A percentile compares a stretch with the other conserved stretches of the same genome.
Conservation (phyloP, 2,888 invertebrate species). For the Agrenia bidenticulata region DNA sequence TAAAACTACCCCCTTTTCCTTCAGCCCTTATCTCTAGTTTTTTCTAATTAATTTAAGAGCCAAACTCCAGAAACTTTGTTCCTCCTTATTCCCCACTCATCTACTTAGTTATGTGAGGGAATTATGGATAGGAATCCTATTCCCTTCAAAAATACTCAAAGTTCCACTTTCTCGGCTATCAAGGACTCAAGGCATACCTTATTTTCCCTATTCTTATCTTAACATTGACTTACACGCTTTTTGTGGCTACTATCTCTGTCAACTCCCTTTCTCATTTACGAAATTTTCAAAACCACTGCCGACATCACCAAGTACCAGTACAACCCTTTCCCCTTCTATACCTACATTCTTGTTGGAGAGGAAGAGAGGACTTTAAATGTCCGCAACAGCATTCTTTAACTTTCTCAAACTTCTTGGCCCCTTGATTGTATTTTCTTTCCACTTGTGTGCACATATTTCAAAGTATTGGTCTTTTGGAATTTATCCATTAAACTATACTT, state of each 20-base stretch:
- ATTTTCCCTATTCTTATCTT: slow-evolving; percentile 17
- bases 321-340: too few species aligned
- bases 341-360: too few species aligned
- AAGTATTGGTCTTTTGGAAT: too few species aligned
- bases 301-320: too few species aligned
- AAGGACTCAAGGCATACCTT: slow-evolving; percentile 7
- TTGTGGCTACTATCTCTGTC: slow-evolving; percentile 43
- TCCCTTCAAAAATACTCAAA: slow-evolving; percentile 11
- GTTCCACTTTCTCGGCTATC: slow-evolving; percentile 15
- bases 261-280: slow-evolving; percentile 39
- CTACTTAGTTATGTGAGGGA: slow-evolving; percentile 8
- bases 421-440: too few species aligned
- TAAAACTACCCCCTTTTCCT: slow-evolving; percentile 29
- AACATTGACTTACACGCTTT: slow-evolving; percentile 34
- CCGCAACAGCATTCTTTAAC: too few species aligned
- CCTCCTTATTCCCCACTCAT: slow-evolving; percentile 2
- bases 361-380: too few species aligned
- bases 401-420: too few species aligned
- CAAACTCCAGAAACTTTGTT: slow-evolving; percentile 23
- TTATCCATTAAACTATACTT: too few species aligned
- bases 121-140: slow-evolving; percentile 11
- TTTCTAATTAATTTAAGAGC: slow-evolving; percentile 54
- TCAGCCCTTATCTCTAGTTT: slow-evolving; percentile 47
- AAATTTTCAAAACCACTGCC: slow-evolving; percentile 18
- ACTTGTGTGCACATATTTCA: too few species aligned